A percentile compares a stretch with the other conserved stretches of the same genome.
Conservation (phyloP, 2,113 vertebrate species). For the Triplophysa tibetana region DNA sequence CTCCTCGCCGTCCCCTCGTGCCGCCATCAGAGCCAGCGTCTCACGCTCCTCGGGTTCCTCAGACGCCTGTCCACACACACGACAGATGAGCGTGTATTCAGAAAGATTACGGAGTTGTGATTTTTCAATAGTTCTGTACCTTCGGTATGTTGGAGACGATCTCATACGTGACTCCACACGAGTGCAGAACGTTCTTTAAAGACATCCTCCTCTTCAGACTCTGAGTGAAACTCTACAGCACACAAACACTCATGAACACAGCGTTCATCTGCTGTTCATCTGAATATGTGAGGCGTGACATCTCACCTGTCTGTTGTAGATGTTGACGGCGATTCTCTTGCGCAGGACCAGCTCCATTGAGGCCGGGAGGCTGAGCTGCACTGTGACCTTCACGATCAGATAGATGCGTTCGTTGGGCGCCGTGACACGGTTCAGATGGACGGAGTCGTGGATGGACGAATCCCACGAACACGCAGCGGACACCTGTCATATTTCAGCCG, state of each 20-base stretch:
- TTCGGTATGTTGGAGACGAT: slow-evolving; percentile 99
- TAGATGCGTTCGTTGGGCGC: slow-evolving; percentile 92
- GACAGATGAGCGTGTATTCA: background rate
- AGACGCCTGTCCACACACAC: slow-evolving; percentile 81
- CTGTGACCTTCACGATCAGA: slow-evolving; percentile 90
- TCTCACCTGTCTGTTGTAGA: slow-evolving; percentile 95
- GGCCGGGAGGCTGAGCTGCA: slow-evolving; percentile 96
- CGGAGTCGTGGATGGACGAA: slow-evolving; percentile 94
- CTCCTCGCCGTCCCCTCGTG: slow-evolving; percentile 84
- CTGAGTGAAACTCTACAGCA: slow-evolving; percentile 93
- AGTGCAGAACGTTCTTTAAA: slow-evolving; percentile 86
- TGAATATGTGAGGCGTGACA: background rate
- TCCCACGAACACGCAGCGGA: slow-evolving; percentile 93
- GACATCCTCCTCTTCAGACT: slow-evolving; percentile 97
- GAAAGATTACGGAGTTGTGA: background rate
- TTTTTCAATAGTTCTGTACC: slow-evolving; percentile 69
- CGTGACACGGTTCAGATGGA: slow-evolving; percentile 91
- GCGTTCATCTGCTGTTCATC: background rate
- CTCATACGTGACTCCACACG: slow-evolving; percentile 93
- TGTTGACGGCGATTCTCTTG: slow-evolving; percentile 93
- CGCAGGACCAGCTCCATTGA: slow-evolving; percentile 93
- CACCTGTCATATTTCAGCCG: slow-evolving; percentile 72
- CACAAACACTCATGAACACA: background rate
- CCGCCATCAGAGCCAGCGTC: slow-evolving; percentile 93
- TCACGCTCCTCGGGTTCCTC: slow-evolving; percentile 96